Evolutionary conservation across 2,888 invertebrate genomes (phyloP).

Genomic region (Lordiphosa fenestrarum): DNA sequence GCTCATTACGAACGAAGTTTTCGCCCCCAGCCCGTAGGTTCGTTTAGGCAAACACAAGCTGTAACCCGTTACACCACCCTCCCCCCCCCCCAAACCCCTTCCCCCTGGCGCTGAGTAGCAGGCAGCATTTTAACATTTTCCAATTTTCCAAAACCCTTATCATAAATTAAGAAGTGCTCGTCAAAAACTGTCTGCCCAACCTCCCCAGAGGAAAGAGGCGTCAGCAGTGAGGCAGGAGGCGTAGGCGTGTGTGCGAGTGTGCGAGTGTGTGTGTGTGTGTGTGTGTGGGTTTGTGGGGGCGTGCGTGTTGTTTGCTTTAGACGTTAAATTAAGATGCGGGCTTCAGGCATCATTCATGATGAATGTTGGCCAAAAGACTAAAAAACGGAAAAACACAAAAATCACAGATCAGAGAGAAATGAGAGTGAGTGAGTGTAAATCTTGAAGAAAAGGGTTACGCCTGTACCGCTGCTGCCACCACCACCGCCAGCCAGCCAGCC

Average conservation of each 20-base stretch:
- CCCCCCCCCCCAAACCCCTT: background rate
- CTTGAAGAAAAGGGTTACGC: slow-evolving; percentile 42
- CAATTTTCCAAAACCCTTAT: slow-evolving; percentile 77
- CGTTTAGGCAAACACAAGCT: slow-evolving; percentile 52
- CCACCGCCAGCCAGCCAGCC: background rate
- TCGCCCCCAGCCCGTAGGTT: slow-evolving; percentile 60
- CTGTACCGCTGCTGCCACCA: slow-evolving; percentile 14
- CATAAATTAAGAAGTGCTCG: slow-evolving; percentile 76
- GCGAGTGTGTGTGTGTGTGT: slow-evolving; percentile 17
- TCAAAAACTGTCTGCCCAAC: slow-evolving; percentile 70
- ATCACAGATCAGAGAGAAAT: slow-evolving; percentile 41
- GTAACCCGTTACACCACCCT: slow-evolving; percentile 19
- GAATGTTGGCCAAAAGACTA: slow-evolving; percentile 47
- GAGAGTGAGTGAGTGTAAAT: slow-evolving; percentile 21
- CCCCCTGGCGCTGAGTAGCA: slow-evolving; percentile 23
- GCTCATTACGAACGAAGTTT: slow-evolving; percentile 64
- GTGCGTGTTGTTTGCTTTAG: slow-evolving; percentile 55
- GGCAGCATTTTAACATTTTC: slow-evolving; percentile 73
- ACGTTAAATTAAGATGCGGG: slow-evolving; percentile 69
- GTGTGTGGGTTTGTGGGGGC: slow-evolving; percentile 19
- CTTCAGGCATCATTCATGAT: slow-evolving; percentile 49
- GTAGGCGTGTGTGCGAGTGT: slow-evolving; percentile 15
- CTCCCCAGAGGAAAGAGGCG: slow-evolving; percentile 23
- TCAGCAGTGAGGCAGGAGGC: slow-evolving; percentile 1
- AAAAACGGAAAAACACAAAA: slow-evolving; percentile 39